A percentile compares a stretch with the other conserved stretches of the same genome.
phyloP scores from a whole-genome alignment of 2,888 invertebrate species.

The Habroteleia sp. region DNA sequence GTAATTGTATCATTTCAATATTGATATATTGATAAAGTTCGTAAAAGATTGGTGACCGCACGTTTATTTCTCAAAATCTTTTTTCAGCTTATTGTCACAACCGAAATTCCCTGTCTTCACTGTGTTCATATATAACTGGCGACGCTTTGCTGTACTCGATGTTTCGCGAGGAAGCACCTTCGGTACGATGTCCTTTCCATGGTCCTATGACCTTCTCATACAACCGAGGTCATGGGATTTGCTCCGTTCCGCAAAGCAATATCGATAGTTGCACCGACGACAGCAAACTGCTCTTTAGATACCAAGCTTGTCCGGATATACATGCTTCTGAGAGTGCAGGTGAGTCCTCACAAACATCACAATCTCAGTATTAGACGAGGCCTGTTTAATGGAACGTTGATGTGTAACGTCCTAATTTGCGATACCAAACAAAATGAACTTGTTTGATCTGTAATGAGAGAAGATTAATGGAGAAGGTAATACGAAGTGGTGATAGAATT shows the following conservation, averaged over 20 bases:
- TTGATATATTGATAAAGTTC: too few relatives aligned
- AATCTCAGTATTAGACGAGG: slow-evolving; percentile 32
- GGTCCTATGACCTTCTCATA: slow-evolving; percentile 94
- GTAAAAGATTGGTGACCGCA: slow-evolving; percentile 15
- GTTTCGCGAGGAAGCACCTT: slow-evolving; percentile 93
- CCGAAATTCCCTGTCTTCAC: slow-evolving; percentile 88
- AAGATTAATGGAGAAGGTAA: slow-evolving; percentile 30
- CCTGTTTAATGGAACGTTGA: slow-evolving; percentile 43
- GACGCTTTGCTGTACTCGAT: slow-evolving; percentile 94
- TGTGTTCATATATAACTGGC: slow-evolving; percentile 93
- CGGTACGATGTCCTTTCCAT: slow-evolving; percentile 93
- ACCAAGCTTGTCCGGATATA: slow-evolving; percentile 96
- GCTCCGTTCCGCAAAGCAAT: slow-evolving; percentile 93
- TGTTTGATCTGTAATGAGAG: slow-evolving; percentile 28
- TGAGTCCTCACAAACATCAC: slow-evolving; percentile 78
- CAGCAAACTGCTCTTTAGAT: slow-evolving; percentile 92
- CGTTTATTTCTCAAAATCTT: slow-evolving; percentile 55
- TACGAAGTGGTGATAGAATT: slow-evolving; percentile 4
- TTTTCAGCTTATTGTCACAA: slow-evolving; percentile 88
- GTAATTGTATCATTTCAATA: too few relatives aligned
- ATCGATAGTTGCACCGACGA: slow-evolving; percentile 97
- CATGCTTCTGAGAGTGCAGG: slow-evolving; percentile 95
- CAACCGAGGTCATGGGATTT: slow-evolving; percentile 94
- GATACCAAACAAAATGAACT: slow-evolving; percentile 32
- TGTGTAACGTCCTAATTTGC: slow-evolving; percentile 28